Evolutionary conservation across 2,113 vertebrate genomes (phyloP).

Genomic region (Ageneiosus marmoratus): DNA sequence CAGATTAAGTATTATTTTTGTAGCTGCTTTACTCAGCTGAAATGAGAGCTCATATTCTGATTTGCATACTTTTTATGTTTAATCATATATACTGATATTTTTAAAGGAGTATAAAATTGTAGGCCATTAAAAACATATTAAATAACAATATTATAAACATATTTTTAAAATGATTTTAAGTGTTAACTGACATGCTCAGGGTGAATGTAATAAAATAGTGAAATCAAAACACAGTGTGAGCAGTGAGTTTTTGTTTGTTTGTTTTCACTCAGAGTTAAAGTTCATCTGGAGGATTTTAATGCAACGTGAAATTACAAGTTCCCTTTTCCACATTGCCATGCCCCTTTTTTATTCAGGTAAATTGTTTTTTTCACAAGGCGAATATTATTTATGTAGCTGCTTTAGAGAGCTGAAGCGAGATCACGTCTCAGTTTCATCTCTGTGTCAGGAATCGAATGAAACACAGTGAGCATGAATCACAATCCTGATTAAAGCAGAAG

Average conservation of each 20-base stretch:
- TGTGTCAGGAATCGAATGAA: neutral
- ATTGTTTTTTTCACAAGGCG: conserved; percentile 6
- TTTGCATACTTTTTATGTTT: neutral
- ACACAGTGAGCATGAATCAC: conserved; percentile 2
- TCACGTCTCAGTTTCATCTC: conserved; percentile 27
- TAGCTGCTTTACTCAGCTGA: neutral
- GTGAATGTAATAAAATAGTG: neutral
- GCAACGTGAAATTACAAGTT: conserved; percentile 8
- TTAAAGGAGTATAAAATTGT: neutral
- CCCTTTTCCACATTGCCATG: neutral
- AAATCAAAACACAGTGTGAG: neutral
- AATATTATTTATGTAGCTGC: conserved; percentile 23
- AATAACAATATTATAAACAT: no score
- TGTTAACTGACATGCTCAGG: no score
- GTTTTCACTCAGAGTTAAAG: neutral
- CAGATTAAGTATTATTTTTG: neutral
- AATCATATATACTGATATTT: neutral
- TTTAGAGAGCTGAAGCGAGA: neutral
- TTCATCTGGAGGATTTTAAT: conserved; percentile 1
- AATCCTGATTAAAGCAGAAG: conserved; percentile 30
- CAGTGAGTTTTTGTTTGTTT: neutral
- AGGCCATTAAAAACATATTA: no score
- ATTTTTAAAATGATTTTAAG: neutral
- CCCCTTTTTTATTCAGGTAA: neutral
- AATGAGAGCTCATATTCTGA: neutral